A percentile compares a stretch with the other conserved stretches of the same genome.
These are phyloP conservation scores for Plagodis pulveraria DNA, from an alignment of 2,888 invertebrate species.

Conservation along the genomic window DNA sequence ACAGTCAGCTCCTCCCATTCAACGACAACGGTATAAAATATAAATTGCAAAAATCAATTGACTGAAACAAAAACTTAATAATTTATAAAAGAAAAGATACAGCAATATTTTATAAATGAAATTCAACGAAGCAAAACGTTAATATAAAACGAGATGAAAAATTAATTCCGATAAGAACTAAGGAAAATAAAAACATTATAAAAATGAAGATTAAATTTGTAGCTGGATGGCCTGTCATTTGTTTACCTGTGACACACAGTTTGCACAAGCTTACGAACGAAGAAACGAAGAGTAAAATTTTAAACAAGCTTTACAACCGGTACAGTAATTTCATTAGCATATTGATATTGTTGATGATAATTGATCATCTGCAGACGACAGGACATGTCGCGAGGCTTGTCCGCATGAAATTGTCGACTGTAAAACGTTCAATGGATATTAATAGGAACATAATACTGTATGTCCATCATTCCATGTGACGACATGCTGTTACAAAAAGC, in stretches of 20 bases:
- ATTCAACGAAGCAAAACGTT: constrained; percentile 12
- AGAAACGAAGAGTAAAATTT: constrained; percentile 16
- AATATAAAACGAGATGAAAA: constrained; percentile 12
- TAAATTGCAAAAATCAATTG: constrained; percentile 45
- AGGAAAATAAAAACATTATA: constrained; percentile 9
- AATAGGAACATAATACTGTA: constrained; percentile 41
- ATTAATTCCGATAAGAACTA: constrained; percentile 3
- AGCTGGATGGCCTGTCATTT: constrained; percentile 17
- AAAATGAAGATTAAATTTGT: constrained; percentile 5
- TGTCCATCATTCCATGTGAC: constrained; percentile 44
- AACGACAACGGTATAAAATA: constrained; percentile 56
- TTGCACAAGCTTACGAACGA: constrained; percentile 21
- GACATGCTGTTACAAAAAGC: constrained; percentile 33
- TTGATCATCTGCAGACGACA: constrained; percentile 44
- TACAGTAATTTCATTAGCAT: constrained; percentile 55
- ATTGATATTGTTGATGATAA: constrained; percentile 53
- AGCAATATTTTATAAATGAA: constrained; percentile 30
- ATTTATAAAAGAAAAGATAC: constrained; percentile 45
- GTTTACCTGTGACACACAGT: constrained; percentile 14
- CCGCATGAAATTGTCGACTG: constrained; percentile 21
- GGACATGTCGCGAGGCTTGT: constrained; percentile 43
- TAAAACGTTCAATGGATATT: constrained; percentile 45
- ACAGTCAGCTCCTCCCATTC: neutral
- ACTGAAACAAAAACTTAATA: constrained; percentile 52
- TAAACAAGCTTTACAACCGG: constrained; percentile 35